Conservation (phyloP, 1,140 invertebrate genomes). For the Cecropterus lyciades region DNA sequence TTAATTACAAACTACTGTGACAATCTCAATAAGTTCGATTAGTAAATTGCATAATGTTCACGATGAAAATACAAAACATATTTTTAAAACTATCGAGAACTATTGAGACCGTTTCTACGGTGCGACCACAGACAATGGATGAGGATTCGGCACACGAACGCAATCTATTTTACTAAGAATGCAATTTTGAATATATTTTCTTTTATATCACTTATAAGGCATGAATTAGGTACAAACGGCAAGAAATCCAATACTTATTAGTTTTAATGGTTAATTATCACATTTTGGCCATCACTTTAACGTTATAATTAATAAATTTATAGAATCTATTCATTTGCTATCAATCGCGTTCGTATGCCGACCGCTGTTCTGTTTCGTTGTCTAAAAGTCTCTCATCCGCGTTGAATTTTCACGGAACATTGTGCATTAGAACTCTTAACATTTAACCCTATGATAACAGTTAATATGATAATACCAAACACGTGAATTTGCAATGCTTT, state of each 20-base stretch:
- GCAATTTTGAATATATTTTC: conserved; percentile 32
- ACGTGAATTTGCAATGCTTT: conserved; percentile 71
- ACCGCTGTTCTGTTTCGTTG: not conserved
- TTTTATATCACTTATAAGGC: conserved; percentile 34
- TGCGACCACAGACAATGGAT: conserved; percentile 14
- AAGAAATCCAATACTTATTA: conserved; percentile 27
- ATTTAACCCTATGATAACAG: conserved; percentile 72
- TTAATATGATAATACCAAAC: conserved; percentile 71
- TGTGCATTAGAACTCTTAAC: conserved; percentile 65
- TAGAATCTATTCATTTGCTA: conserved; percentile 23
- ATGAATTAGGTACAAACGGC: conserved; percentile 34
- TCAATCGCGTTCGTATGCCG: conserved; percentile 14
- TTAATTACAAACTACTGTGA: conserved; percentile 73
- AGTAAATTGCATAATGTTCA: conserved; percentile 68
- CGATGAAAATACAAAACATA: conserved; percentile 48
- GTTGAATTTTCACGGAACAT: conserved; percentile 68
- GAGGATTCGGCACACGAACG: conserved; percentile 16
- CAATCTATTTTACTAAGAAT: conserved; percentile 23
- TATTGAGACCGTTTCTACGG: conserved; percentile 6
- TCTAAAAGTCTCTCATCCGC: conserved; percentile 10
- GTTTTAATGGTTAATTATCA: conserved; percentile 28
- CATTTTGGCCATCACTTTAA: conserved; percentile 27
- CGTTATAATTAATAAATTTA: conserved; percentile 21
- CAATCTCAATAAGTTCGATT: conserved; percentile 71
- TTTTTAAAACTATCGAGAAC: conserved; percentile 21